Conservation (phyloP, 30 jellyfish, hydroid and myxozoan species). For the Phacellophora camtschatica region DNA sequence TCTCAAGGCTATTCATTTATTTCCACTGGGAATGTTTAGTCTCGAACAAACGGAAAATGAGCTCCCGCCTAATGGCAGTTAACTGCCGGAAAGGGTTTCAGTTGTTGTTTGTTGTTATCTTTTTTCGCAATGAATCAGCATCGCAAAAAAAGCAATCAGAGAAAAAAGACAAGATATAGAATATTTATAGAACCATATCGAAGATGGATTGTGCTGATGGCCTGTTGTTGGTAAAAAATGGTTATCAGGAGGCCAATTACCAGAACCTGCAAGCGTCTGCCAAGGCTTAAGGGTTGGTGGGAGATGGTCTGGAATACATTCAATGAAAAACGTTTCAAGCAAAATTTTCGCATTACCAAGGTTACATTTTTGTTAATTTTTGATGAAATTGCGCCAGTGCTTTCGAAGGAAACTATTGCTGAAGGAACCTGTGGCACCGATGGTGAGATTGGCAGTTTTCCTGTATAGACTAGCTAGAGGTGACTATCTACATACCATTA, state of each 20-base stretch:
- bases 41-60: too few relatives aligned
- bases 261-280: slow-evolving; percentile 30
- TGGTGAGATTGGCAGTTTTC: slow-evolving; percentile 34
- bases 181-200: background rate
- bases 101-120: too few relatives aligned
- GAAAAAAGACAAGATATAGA: slow-evolving; percentile 2
- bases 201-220: slow-evolving; percentile 8
- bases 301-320: slow-evolving; percentile 33
- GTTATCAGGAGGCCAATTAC: slow-evolving; percentile 11
- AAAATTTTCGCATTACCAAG: slow-evolving; percentile 16
- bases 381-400: background rate
- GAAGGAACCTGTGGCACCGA: slow-evolving; percentile 54
- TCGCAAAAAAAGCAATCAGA: slow-evolving; percentile 12
- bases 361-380: slow-evolving; percentile 14
- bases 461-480: slow-evolving; percentile 51
- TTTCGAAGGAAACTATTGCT: slow-evolving; percentile 18
- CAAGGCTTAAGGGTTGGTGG: slow-evolving; percentile 43
- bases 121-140: slow-evolving; percentile 1
- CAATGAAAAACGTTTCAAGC: slow-evolving; percentile 27
- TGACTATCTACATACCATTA: slow-evolving; percentile 49
- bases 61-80: too few relatives aligned
- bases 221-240: background rate
- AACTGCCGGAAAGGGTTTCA: too few relatives aligned
- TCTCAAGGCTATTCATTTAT: too few relatives aligned
- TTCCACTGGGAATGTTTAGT: too few relatives aligned